Conservation (phyloP, 2,113 vertebrate species). For the Phainopepla nitens region DNA sequence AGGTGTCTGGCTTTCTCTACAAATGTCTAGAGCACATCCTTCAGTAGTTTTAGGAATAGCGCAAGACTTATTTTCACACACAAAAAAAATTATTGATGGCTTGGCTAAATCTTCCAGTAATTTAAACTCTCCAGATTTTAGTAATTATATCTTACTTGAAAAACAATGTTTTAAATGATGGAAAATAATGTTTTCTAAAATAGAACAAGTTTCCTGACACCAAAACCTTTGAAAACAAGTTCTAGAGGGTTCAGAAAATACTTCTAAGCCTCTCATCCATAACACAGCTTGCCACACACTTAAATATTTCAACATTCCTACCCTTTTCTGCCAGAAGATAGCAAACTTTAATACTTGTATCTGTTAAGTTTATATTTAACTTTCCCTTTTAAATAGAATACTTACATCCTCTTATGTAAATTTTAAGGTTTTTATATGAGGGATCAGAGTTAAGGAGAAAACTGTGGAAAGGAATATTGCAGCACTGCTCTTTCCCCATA, state of each 20-base stretch:
- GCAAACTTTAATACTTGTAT: neutral
- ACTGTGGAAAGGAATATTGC: neutral
- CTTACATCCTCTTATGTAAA: neutral
- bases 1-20: neutral
- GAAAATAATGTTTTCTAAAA: conserved; percentile 14
- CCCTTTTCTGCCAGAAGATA: neutral
- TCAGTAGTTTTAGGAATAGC: neutral
- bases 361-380: neutral
- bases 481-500: neutral
- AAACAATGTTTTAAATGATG: neutral
- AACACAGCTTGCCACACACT: neutral
- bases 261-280: neutral
- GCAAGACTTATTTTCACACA: neutral
- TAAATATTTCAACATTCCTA: neutral
- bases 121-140: neutral
- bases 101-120: neutral
- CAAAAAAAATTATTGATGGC: neutral
- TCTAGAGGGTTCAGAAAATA: neutral
- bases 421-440: neutral
- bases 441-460: neutral
- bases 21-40: neutral
- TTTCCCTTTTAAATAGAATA: neutral
- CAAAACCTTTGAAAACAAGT: neutral
- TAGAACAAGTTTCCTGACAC: neutral
- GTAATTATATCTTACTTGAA: conserved; percentile 11